Evolutionary conservation across 2,888 invertebrate species (phyloP), one percentile per base, ranked within the genome.

Genomic region (Drepana falcataria): DNA sequence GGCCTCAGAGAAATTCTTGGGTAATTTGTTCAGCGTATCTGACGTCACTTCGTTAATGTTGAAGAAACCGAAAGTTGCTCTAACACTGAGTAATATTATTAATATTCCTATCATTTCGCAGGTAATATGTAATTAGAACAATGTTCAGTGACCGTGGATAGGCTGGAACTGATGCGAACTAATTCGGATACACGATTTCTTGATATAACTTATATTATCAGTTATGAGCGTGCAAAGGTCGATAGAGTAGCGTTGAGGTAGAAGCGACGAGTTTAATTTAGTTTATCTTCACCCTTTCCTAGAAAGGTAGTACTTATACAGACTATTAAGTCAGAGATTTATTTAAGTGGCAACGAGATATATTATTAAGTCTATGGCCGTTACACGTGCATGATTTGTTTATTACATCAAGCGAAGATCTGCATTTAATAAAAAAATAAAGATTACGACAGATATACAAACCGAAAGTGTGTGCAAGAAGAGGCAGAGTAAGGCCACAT

Each of bases 1-100:
- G 37, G 91, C 91, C 9, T 71, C 57, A 0, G 88, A 66, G 61
- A 91, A 85, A 34, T 81, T 83, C 51, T 68, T 68, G 0, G 91
- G 88, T 6, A 89, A 68, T 37, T 58, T 68, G 2, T 61, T 75
- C 63, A 85, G 62, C n/a, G 57, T 66, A 35, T 75, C 76, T n/a
- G 82, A 78, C 41, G 68, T 73, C 53, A 87, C 69, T 41, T 83
- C 77, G 67, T 78, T 60, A 35, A 87, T 79, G 60, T 87, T 81
- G 57, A 82, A 81, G 55, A 85, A 83, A 49, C 79, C 70, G 44
- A 59, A 49, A 35, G 57, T 72, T 2, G 55, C 33, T n/a, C 51
- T 58, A n/a, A 64, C 49, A 0, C 56, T 57, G 2, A 67, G 2
- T 34, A 68, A 53, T 51, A 71, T 54, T 48, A 72, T 34, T 4